Conservation (phyloP, 2,888 invertebrate genomes). For the Agriopis marginaria region DNA sequence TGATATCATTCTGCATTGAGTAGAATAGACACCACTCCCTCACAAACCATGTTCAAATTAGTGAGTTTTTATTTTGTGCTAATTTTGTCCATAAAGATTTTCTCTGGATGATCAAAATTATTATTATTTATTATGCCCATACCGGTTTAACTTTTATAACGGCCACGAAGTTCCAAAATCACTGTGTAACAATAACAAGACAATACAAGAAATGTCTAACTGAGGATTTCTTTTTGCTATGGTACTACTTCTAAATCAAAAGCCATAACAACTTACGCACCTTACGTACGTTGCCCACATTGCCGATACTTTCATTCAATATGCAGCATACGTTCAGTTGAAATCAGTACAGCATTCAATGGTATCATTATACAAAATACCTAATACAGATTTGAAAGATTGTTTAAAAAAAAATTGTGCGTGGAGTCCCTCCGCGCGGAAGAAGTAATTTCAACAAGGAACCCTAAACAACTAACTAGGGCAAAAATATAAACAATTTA, state of each 20-base stretch:
- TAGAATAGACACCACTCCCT: constrained; percentile 41
- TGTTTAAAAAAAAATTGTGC: no score
- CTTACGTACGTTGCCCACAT: no score
- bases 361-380: not conserved
- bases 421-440: no score
- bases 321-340: not conserved
- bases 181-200: not conserved
- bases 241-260: not conserved
- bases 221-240: no score
- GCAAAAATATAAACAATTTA: no score
- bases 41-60: constrained; percentile 33
- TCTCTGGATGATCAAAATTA: no score
- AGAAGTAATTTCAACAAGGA: no score
- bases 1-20: constrained; percentile 61
- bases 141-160: not conserved
- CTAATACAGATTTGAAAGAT: not conserved
- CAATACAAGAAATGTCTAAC: no score
- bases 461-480: no score
- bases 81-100: not conserved
- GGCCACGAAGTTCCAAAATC: not conserved
- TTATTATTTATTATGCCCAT: no score
- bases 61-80: constrained; percentile 18
- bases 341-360: not conserved
- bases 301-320: not conserved
- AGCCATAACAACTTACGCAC: not conserved